Conservation (phyloP, 2,113 vertebrate genomes). For the Daphoenositta chrysoptera region DNA sequence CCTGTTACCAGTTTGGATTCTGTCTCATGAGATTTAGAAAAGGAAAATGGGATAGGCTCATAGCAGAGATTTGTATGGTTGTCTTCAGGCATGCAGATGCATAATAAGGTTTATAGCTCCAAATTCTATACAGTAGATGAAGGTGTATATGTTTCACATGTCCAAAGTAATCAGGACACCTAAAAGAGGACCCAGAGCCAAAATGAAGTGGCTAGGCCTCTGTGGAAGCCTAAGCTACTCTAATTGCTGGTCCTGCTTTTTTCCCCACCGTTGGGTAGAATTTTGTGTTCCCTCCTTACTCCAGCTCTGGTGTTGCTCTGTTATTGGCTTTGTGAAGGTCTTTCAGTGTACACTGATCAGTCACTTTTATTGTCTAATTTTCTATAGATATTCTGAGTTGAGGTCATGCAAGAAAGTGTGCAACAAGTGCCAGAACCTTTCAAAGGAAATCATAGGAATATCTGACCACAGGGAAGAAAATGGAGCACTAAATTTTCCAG, state of each 20-base stretch:
- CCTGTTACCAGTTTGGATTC: neutral
- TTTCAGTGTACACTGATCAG: neutral
- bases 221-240: neutral
- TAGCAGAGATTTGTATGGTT: neutral
- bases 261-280: neutral
- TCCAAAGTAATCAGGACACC: neutral
- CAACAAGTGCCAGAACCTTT: neutral
- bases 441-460: neutral
- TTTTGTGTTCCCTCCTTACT: neutral
- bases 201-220: neutral
- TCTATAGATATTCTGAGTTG: neutral
- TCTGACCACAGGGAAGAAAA: neutral
- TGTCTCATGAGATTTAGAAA: neutral
- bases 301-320: neutral
- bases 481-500: neutral
- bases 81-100: rapidly evolving
- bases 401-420: neutral
- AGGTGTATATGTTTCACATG: neutral
- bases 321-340: neutral
- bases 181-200: neutral
- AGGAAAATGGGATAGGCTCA: neutral
- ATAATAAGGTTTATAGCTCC: neutral
- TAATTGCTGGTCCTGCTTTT: neutral
- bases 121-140: neutral
- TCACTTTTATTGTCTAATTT: neutral